Conservation (phyloP, 2,888 invertebrate species). For the Microchrysa polita region DNA sequence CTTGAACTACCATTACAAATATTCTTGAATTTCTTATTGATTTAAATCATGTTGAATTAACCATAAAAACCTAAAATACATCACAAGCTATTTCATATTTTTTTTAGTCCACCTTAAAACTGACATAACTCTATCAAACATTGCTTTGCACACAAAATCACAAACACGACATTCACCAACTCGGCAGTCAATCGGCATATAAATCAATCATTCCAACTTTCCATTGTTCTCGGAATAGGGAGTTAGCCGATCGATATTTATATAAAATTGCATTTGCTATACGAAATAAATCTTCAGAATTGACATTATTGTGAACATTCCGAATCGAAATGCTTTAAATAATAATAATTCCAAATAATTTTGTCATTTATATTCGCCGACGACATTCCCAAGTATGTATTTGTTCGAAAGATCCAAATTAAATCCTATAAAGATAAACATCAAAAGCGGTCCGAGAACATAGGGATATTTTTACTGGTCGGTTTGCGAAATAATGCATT, state of each 20-base stretch:
- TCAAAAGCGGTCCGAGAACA: not conserved
- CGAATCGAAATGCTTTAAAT: constrained; percentile 26
- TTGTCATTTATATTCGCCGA: constrained; percentile 15
- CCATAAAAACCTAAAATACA: too few species aligned
- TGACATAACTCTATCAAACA: constrained; percentile 5
- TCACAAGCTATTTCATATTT: too few species aligned
- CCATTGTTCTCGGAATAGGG: constrained; percentile 12
- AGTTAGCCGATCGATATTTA: not conserved
- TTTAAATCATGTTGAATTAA: too few species aligned
- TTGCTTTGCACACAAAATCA: not conserved
- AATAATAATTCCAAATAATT: constrained; percentile 28
- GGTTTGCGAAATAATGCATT: not conserved
- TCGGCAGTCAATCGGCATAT: constrained; percentile 13
- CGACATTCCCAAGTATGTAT: not conserved
- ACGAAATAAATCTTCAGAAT: constrained; percentile 6
- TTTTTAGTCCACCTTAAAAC: not conserved
- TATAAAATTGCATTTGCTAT: not conserved
- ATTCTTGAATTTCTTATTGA: too few species aligned
- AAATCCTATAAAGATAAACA: not conserved
- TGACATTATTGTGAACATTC: constrained; percentile 21
- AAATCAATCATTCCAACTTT: constrained; percentile 17
- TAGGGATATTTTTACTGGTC: not conserved
- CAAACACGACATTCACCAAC: not conserved
- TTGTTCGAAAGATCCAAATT: not conserved
- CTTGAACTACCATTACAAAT: too few species aligned